These are phyloP conservation scores for Emydocephalus ijimae DNA, from an alignment of 2,113 vertebrate genomes.

Conservation along the genomic window DNA sequence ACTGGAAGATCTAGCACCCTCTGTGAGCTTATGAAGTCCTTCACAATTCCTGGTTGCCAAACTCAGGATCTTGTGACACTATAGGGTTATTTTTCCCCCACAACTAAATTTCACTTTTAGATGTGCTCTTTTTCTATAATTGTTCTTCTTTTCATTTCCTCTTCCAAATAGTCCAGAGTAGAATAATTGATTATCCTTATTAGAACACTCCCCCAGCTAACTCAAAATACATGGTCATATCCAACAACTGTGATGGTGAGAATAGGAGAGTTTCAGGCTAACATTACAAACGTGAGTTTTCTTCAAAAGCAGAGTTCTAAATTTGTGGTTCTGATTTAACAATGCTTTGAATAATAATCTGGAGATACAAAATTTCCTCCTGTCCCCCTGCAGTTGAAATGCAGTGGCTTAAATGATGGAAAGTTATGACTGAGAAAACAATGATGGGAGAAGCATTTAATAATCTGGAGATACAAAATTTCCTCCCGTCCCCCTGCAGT, in stretches of 20 bases:
- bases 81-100: constrained; percentile 55
- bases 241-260: constrained; percentile 4
- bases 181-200: constrained; percentile 58
- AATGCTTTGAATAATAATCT: constrained; percentile 14
- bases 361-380: background rate
- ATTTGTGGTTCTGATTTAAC: background rate
- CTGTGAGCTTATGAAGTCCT: constrained; percentile 26
- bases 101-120: constrained; percentile 48
- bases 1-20: constrained; percentile 16
- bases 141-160: constrained; percentile 45
- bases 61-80: constrained; percentile 44
- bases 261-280: constrained; percentile 6
- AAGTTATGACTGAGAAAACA: background rate
- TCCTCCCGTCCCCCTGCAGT: background rate
- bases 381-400: background rate
- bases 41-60: constrained; percentile 37
- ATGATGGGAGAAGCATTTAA: constrained; percentile 6
- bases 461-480: no score
- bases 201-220: constrained; percentile 41
- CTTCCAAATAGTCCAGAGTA: constrained; percentile 42
- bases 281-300: constrained; percentile 44
- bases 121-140: constrained; percentile 42
- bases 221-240: constrained; percentile 36
- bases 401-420: rapidly evolving
- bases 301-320: constrained; percentile 29